Evolutionary conservation across 2,888 invertebrate genomes (phyloP), one percentile per base, ranked within the genome.

Genomic region (Laothoe populi): DNA sequence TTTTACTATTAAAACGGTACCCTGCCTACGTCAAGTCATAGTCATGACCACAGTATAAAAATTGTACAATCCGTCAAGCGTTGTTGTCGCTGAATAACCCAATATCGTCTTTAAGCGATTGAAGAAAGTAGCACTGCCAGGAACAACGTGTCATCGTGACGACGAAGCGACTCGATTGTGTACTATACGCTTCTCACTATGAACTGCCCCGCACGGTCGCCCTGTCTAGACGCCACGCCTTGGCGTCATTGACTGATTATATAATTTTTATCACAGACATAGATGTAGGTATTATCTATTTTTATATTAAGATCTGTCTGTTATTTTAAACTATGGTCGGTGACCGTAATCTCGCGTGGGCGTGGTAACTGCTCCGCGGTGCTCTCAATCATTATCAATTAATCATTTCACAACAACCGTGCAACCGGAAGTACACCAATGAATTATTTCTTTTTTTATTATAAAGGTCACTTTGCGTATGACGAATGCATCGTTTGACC

Each of bases 301-400:
- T n/a, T n/a, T n/a, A n/a, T n/a, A n/a, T n/a, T n/a, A n/a, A n/a
- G n/a, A n/a, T n/a, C n/a, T n/a, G n/a, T n/a, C n/a, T n/a, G n/a
- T n/a, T n/a, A 13, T 38, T 13, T 38, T 8, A 7, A 2, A 38
- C 38, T 38, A 13, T 38, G 38, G 38, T 38, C 11, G 10, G 38
- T 38, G 38, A 38, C 38, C 38, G 66, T 72, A 69, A 66, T 74
- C 67, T 65, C 64, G 65, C 62, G 67, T 69, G 68, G 75, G 67
- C 65, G 70, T 69, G 70, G 67, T 64, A 63, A 40, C 58, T 57
- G 58, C 23, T 40, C 62, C 48, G 62, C 48, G 58, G 46, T 58
- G 58, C 58, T 62, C 58, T 38, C 48, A 58, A 62, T 58, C 46
- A 61, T 58, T 61, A 61, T 53, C 53, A 53, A 53, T 53, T 53